phyloP scores from a whole-genome alignment of 2,888 invertebrate genomes.

The Rhopalosiphum nymphaeae region DNA sequence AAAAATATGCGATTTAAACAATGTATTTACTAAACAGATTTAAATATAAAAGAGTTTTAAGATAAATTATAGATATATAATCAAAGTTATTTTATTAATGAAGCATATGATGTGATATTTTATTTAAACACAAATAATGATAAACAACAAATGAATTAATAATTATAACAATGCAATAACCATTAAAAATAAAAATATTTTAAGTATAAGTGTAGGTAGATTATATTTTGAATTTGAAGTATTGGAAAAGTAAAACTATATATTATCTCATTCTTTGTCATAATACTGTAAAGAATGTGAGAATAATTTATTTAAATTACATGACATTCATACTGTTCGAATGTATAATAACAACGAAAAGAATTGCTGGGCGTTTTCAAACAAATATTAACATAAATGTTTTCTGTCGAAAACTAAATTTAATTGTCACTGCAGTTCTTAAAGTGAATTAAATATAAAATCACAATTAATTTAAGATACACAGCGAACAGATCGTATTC shows the following conservation, averaged over 20 bases:
- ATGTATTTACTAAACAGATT: background rate
- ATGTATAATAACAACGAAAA: background rate
- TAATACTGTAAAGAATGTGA: background rate
- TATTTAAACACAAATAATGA: background rate
- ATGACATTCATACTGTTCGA: background rate
- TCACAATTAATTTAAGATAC: background rate
- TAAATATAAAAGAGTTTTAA: background rate
- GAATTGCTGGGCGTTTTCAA: background rate
- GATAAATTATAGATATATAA: background rate
- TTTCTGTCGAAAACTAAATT: background rate
- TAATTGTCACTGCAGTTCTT: background rate
- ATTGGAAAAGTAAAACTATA: background rate
- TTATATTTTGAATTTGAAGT: no score
- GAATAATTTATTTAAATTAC: background rate
- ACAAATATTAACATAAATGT: background rate
- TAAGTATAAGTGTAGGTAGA: background rate
- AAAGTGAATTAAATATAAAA: background rate
- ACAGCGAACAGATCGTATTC: background rate
- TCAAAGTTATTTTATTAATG: background rate
- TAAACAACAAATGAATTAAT: no score
- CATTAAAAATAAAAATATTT: background rate
- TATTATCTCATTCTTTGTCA: background rate
- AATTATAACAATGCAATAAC: background rate
- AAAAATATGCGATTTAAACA: background rate
- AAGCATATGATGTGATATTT: background rate